Conservation (phyloP, 1,140 invertebrate species). For the Caenorhabditis inopinata region DNA sequence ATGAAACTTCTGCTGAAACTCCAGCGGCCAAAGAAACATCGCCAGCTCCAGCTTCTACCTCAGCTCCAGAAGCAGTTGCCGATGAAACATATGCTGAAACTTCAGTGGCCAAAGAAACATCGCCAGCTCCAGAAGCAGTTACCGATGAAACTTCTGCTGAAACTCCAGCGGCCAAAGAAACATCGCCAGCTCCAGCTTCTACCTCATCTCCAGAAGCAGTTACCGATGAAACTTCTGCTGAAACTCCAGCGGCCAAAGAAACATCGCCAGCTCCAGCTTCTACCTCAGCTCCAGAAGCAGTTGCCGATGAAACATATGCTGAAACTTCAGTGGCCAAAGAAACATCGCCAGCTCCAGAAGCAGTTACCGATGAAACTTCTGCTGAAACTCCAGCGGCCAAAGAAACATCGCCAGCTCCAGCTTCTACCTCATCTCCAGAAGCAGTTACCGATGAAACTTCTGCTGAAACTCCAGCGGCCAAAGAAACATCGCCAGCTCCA, state of each 20-base stretch:
- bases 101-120: background rate
- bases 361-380: background rate
- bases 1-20: background rate
- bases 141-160: background rate
- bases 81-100: background rate
- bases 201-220: background rate
- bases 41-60: background rate
- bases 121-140: background rate
- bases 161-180: background rate
- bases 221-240: background rate
- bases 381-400: background rate
- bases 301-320: too few relatives aligned
- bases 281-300: background rate
- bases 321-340: too few relatives aligned
- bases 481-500: background rate
- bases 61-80: background rate
- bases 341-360: background rate
- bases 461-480: constrained; percentile 19
- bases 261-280: background rate
- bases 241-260: background rate
- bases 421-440: too few relatives aligned
- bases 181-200: background rate
- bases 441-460: background rate
- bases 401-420: background rate
- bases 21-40: background rate